phyloP scores from a whole-genome alignment of 2,113 vertebrate species.

The Climacteris rufus region DNA sequence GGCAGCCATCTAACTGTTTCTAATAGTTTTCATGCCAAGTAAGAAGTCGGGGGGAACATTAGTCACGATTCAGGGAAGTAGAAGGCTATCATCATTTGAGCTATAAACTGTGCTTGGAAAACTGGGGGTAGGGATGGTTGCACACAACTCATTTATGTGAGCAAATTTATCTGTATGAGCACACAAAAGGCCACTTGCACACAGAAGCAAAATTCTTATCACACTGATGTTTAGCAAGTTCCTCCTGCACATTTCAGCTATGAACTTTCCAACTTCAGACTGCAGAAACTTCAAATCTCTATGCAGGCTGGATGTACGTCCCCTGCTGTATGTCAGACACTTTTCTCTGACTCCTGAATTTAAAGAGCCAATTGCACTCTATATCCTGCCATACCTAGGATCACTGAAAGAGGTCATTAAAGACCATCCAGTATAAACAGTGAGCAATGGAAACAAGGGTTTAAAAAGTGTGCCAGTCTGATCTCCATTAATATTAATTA shows the following conservation, averaged over 20 bases:
- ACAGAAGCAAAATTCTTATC: neutral
- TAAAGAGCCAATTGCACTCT: neutral
- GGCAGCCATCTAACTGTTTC: neutral
- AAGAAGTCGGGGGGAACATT: neutral
- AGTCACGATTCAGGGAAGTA: slow-evolving; percentile 1
- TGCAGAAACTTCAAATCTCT: neutral
- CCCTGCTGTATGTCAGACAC: neutral
- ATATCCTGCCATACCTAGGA: neutral
- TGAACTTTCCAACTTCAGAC: neutral
- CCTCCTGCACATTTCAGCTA: neutral
- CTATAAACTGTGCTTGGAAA: neutral
- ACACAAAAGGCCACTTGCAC: neutral
- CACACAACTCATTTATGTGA: neutral
- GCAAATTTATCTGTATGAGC: neutral
- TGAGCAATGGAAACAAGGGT: neutral
- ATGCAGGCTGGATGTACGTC: neutral
- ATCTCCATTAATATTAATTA: neutral
- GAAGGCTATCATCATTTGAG: neutral
- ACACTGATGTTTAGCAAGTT: neutral
- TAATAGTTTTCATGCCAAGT: neutral
- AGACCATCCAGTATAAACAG: neutral
- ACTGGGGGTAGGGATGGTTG: neutral
- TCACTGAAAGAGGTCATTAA: neutral
- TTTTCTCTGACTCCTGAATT: neutral
- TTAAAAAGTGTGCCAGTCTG: neutral